Conservation (phyloP, 2,888 invertebrate genomes). For the Mythimna impura region DNA sequence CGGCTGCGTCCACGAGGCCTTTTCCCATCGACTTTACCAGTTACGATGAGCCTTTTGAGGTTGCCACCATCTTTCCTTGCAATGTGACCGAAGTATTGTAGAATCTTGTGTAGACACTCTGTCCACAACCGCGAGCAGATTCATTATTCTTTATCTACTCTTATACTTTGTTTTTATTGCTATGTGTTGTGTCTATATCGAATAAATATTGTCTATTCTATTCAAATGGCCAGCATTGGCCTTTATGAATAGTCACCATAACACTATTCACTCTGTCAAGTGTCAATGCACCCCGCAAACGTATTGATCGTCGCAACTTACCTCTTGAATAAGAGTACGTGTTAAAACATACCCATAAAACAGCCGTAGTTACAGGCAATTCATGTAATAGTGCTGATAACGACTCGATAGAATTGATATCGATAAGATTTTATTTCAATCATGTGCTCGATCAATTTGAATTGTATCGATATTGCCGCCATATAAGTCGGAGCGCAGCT, state of each 20-base stretch:
- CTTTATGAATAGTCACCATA: not conserved
- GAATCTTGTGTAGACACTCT: no score
- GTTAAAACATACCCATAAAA: slow-evolving; percentile 35
- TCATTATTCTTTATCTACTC: no score
- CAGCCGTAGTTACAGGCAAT: slow-evolving; percentile 25
- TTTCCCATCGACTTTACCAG: no score
- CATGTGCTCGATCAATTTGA: slow-evolving; percentile 16
- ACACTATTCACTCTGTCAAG: slow-evolving; percentile 3
- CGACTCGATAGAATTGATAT: slow-evolving; percentile 27
- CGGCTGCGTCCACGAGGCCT: no score
- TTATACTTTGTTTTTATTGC: no score
- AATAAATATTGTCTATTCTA: not conserved
- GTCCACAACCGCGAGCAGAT: no score
- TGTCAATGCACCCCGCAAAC: slow-evolving; percentile 44
- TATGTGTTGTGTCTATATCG: no score
- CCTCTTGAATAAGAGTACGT: slow-evolving; percentile 40
- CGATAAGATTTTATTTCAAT: slow-evolving; percentile 46
- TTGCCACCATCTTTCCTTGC: no score
- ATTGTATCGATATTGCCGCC: slow-evolving; percentile 39
- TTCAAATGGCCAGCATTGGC: not conserved
- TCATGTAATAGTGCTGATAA: slow-evolving; percentile 38
- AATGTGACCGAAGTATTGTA: no score
- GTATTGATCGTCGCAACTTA: slow-evolving; percentile 47
- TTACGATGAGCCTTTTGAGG: no score
- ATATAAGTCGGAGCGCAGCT: slow-evolving; percentile 11